phyloP scores from a whole-genome alignment of 2,113 vertebrate genomes.

The Caranx melampygus region DNA sequence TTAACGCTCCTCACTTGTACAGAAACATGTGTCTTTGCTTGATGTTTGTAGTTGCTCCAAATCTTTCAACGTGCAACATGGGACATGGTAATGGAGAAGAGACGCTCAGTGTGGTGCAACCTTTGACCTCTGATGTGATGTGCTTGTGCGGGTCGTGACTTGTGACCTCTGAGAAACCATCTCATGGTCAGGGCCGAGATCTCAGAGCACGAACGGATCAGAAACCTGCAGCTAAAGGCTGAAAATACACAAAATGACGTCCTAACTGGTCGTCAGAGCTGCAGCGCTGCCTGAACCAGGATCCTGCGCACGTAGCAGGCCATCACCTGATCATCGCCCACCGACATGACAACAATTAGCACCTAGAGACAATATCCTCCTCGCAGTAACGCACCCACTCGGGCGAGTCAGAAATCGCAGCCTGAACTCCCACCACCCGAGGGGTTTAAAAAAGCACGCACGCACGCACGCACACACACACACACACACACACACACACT shows the following conservation, averaged over 20 bases:
- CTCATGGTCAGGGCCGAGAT: too few relatives aligned
- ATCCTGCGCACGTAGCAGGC: background rate
- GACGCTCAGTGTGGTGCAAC: background rate
- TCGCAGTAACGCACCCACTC: background rate
- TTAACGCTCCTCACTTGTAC: too few relatives aligned
- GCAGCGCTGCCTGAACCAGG: too few relatives aligned
- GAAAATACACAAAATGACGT: too few relatives aligned
- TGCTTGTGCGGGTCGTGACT: too few relatives aligned
- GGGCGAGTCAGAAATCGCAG: slow-evolving; percentile 4
- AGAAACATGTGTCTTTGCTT: too few relatives aligned
- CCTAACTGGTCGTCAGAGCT: too few relatives aligned
- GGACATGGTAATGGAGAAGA: background rate
- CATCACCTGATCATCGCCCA: background rate
- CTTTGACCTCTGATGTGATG: background rate
- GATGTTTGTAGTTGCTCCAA: background rate
- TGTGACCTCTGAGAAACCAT: too few relatives aligned
- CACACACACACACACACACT: background rate
- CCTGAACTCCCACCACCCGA: slow-evolving; percentile 14
- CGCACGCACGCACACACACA: too few relatives aligned
- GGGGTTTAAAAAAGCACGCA: background rate
- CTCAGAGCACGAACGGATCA: too few relatives aligned
- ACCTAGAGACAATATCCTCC: slow-evolving; percentile 15
- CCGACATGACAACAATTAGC: slow-evolving; percentile 12
- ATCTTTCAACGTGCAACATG: background rate
- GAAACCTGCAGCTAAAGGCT: too few relatives aligned